phyloP scores from a whole-genome alignment of 1,140 invertebrate genomes.

The Paraescarpia echinospica region DNA sequence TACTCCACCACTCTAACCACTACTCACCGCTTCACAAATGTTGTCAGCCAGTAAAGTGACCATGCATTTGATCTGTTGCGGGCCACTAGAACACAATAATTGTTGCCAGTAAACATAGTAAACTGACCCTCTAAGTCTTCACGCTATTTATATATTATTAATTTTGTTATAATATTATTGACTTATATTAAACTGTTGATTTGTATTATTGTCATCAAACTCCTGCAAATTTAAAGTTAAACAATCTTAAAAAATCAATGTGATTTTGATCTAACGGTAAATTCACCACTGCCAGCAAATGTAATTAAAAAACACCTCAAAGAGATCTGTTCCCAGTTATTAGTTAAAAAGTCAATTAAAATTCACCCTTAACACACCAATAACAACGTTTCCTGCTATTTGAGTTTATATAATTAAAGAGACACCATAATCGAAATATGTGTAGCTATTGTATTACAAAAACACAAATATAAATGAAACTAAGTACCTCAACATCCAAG shows the following conservation, averaged over 20 bases:
- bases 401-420: too few relatives aligned
- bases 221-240: neutral
- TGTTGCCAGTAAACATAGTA: neutral
- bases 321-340: neutral
- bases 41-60: conserved; percentile 86
- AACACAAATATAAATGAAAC: neutral
- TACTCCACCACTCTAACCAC: neutral
- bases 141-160: conserved; percentile 12
- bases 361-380: too few relatives aligned
- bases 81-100: conserved; percentile 18
- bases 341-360: neutral
- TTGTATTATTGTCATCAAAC: neutral
- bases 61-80: conserved; percentile 83
- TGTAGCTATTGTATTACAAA: neutral
- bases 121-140: neutral
- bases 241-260: neutral
- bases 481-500: too few relatives aligned
- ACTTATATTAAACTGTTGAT: neutral
- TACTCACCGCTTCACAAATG: conserved; percentile 83
- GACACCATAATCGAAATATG: too few relatives aligned
- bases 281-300: neutral
- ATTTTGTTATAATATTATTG: neutral
- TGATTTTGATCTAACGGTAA: neutral
- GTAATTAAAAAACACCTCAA: too few relatives aligned
- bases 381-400: too few relatives aligned